These are phyloP conservation scores for Echinometra lucunter DNA, from an alignment of 53 echinoderm and acorn worm species.

Conservation along the genomic window DNA sequence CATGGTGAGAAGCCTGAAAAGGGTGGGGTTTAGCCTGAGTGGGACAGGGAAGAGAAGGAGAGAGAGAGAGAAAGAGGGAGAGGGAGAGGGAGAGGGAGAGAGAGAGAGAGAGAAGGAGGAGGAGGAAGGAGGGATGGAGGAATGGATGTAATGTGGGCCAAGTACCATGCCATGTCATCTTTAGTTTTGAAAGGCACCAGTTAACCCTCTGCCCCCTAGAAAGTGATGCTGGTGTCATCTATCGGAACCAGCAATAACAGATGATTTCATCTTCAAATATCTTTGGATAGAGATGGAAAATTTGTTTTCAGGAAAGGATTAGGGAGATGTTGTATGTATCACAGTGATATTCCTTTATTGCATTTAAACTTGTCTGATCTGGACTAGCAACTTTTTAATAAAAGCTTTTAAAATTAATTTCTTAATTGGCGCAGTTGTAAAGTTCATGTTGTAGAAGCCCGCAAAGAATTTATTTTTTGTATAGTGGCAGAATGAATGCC, in stretches of 20 bases:
- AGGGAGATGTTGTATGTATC: too few species aligned
- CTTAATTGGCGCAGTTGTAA: background rate
- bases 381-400: too few species aligned
- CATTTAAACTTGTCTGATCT: too few species aligned
- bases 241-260: background rate
- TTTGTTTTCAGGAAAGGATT: too few species aligned
- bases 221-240: constrained; percentile 3
- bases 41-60: background rate
- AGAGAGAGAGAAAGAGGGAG: background rate
- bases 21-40: background rate
- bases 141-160: background rate
- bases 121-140: too few species aligned
- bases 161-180: background rate
- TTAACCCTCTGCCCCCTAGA: constrained; percentile 25
- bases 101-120: background rate
- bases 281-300: background rate
- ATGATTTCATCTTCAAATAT: background rate
- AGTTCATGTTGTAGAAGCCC: too few species aligned
- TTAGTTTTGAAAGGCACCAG: background rate
- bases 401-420: too few species aligned
- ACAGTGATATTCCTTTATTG: too few species aligned
- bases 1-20: background rate
- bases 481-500: background rate
- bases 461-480: too few species aligned
- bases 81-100: background rate